Conservation (phyloP, 2,113 vertebrate species). For the Fregata magnificens region DNA sequence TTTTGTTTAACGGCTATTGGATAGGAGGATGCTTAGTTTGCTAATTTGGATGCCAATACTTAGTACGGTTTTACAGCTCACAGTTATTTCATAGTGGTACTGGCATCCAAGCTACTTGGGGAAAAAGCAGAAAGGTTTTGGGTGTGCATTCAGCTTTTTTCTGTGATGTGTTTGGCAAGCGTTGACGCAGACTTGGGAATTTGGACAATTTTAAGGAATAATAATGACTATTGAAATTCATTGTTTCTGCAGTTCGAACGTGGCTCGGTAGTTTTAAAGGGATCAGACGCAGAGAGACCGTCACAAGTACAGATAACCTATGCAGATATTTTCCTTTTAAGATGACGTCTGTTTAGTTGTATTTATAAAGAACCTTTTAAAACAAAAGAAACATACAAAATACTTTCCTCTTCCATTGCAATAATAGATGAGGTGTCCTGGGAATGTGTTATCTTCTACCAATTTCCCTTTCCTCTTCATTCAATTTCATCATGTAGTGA, state of each 20-base stretch:
- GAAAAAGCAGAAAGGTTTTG: conserved; percentile 4
- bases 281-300: background rate
- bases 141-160: conserved; percentile 41
- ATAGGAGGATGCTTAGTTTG: conserved; percentile 35
- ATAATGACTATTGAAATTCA: background rate
- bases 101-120: background rate
- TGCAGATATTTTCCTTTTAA: background rate
- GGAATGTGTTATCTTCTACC: background rate
- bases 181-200: background rate
- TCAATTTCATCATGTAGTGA: background rate
- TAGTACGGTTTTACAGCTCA: background rate
- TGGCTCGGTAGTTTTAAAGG: fast-evolving
- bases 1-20: conserved; percentile 43
- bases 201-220: background rate
- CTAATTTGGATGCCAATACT: conserved; percentile 21
- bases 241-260: conserved; percentile 8
- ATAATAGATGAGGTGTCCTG: background rate
- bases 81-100: background rate
- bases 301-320: background rate
- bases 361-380: background rate
- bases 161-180: conserved; percentile 29
- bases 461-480: background rate
- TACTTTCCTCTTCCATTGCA: background rate
- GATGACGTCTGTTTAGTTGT: background rate
- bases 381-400: background rate